Evolutionary conservation across 2,113 vertebrate species (phyloP), one percentile per base, ranked within the genome.

Genomic region (Otis tarda): DNA sequence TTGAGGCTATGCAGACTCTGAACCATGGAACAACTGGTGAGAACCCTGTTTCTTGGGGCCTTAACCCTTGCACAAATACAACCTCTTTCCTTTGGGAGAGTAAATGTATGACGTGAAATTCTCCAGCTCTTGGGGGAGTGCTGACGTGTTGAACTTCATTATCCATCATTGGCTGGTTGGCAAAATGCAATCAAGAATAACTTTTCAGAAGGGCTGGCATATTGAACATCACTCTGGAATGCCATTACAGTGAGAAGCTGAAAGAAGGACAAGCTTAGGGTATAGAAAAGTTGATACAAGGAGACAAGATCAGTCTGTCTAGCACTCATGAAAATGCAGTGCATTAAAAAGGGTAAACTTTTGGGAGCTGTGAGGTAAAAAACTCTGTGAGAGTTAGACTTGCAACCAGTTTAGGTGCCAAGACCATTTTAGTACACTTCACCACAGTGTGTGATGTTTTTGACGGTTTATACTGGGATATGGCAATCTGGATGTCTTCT

Each of bases 51-150:
- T 91, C 45, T 69, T 1, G 14, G 50, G 83, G 83, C 78, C 33
- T 39, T 28, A 87, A 23, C 53, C 61, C 37, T 85, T 76, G 68
- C 41, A 68, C 60, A 80, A 73, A 80, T 85, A 65, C 71, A 90
- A 28, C 35, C 73, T 74, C 25, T 85, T 85, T 91, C 93, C 87
- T 94, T 91, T 77, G 67, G 71, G 21, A 19, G 49, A 60, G 76
- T 81, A 90, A 87, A 90, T 88, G n/a, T 52, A 52, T 78, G 88
- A 93, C 64, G 92, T 92, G 87, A 89, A 93, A 90, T 75, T 83
- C 56, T 87, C n/a, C 56, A 94, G 77, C 56, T 96, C 68, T 88
- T 89, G 37, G 4, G 64, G 45, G 43, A 91, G 63, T 71, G 68
- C 88, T 49, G 75, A 75, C 33, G 15, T 74, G 60, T 35, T 77